Conservation (phyloP, 2,113 vertebrate species). For the Salvelinus sp. region DNA sequence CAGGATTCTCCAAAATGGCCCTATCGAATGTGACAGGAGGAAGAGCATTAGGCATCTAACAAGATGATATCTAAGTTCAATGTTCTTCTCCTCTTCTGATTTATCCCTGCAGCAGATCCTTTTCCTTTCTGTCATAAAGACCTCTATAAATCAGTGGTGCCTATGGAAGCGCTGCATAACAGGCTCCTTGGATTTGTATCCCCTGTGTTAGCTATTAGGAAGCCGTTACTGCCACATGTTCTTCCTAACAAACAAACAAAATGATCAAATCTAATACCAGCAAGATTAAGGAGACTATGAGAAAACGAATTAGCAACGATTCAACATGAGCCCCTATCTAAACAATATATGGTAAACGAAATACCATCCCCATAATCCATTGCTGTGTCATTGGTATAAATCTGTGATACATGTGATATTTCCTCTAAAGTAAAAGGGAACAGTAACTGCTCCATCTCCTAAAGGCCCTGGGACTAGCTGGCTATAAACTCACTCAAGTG, state of each 20-base stretch:
- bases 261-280: constrained; percentile 99
- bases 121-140: constrained; percentile 99
- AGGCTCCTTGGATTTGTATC: constrained; percentile 91
- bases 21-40: constrained; percentile 99
- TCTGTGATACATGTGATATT: constrained; percentile 99
- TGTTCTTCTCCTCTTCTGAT: constrained; percentile 99
- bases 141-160: constrained; percentile 99
- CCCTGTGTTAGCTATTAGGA: constrained; percentile 99
- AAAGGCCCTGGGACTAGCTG: constrained; percentile 98
- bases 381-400: constrained; percentile 99
- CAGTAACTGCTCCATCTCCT: constrained; percentile 99
- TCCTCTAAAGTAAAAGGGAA: constrained; percentile 99
- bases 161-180: constrained; percentile 93
- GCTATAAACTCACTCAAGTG: constrained; percentile 99
- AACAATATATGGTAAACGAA: constrained; percentile 98
- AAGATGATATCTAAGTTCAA: constrained; percentile 99
- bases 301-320: constrained; percentile 86
- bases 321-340: constrained; percentile 90
- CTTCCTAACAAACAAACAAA: constrained; percentile 84
- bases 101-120: constrained; percentile 99
- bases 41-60: constrained; percentile 99
- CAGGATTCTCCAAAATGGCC: constrained; percentile 99
- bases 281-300: constrained; percentile 99
- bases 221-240: constrained; percentile 99
- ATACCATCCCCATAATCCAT: constrained; percentile 99